Evolutionary conservation across 2,888 invertebrate genomes (phyloP), one percentile per base, ranked within the genome.

Genomic region (Eilema caniola): DNA sequence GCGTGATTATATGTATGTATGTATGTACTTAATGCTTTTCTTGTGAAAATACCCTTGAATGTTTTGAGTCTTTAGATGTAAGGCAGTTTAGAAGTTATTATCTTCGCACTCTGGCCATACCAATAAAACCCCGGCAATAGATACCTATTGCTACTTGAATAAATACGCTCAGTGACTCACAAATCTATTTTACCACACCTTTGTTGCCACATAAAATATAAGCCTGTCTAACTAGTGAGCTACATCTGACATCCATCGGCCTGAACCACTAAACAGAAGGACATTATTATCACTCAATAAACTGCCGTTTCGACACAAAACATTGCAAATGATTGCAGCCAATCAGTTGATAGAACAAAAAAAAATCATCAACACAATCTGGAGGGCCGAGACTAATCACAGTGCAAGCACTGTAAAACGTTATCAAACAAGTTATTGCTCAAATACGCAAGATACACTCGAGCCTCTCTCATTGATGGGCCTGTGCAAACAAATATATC

Each of bases 351-450:
- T 87, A 88, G 84, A 89, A 87, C 86, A 88, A 90, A 90, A 90
- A 88, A 89, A 88, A 57, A 59, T 31, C 72, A 88, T 83, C 82
- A 85, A 83, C 86, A 82, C 86, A 92, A 92, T 92, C 88, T 89
- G 87, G 84, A 89, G 87, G 87, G 88, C 83, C 83, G 86, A 85
- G 85, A 87, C 88, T 93, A 92, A 93, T 93, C 91, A 89, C 86
- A 92, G 84, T 86, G 86, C 89, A 90, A 92, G 90, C 91, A 90
- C 87, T 89, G 90, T 89, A 87, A 88, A 91, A 86, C 86, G 88
- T 91, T 92, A 93, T 91, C 93, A 91, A 91, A 92, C 93, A 92
- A 93, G 92, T 92, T 94, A 92, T 93, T 92, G 92, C 91, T 93
- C 91, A 93, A 94, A 94, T 91, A 94, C 89, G 92, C 91, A 90